Conservation (phyloP, 2,888 invertebrate genomes). For the Homarus gammarus region DNA sequence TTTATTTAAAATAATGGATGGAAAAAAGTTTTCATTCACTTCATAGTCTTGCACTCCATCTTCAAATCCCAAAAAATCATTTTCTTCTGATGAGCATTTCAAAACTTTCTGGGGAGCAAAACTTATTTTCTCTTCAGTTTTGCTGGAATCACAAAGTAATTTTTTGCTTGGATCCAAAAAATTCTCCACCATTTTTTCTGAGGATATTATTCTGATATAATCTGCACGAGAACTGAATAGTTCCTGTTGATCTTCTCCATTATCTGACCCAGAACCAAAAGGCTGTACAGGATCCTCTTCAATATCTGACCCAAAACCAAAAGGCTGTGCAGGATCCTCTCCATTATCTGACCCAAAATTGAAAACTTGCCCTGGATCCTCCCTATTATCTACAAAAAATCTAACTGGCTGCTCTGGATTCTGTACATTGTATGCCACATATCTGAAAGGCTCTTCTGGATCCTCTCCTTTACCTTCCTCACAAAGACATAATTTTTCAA, state of each 20-base stretch:
- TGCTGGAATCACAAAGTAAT: too few relatives aligned
- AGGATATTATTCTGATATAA: too few relatives aligned
- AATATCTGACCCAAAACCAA: too few relatives aligned
- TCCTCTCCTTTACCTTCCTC: too few relatives aligned
- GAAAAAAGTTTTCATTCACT: background rate
- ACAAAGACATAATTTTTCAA: too few relatives aligned
- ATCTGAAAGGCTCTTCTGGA: background rate
- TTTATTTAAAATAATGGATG: background rate
- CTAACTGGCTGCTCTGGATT: background rate
- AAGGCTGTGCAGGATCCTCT: background rate
- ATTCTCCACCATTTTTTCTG: too few relatives aligned
- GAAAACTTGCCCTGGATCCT: background rate
- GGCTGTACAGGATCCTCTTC: too few relatives aligned
- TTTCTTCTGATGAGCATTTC: background rate
- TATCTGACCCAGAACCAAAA: too few relatives aligned
- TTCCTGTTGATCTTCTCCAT: too few relatives aligned
- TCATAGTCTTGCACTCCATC: background rate
- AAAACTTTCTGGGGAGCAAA: background rate
- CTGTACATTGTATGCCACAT: background rate
- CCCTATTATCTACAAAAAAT: background rate
- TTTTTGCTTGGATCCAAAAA: too few relatives aligned
- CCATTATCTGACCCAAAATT: background rate
- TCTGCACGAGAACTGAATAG: too few relatives aligned
- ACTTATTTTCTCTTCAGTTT: too few relatives aligned
- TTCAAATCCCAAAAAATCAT: constrained; percentile 27